Evolutionary conservation across 2,888 invertebrate genomes (phyloP), one percentile per base, ranked within the genome.

Genomic region (Nowickia ferox): DNA sequence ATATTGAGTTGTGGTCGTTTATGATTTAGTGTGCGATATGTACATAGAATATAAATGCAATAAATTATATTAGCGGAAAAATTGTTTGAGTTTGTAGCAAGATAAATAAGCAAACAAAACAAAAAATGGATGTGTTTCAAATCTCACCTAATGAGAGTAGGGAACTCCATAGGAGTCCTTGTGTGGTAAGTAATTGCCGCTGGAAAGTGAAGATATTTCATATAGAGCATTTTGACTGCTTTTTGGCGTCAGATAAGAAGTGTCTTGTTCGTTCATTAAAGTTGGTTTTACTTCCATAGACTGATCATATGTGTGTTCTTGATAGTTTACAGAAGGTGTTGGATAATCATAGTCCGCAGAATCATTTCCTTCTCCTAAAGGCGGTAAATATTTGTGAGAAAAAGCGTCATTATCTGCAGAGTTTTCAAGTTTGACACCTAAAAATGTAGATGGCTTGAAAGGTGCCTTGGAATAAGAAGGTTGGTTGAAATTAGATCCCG

Each of bases 381-480:
- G 88, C 8, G 88, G 78, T 75, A 89, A 72, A 69, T 89, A 90
- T 55, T 89, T 88, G 19, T 87, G 77, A 13, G 72, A 86, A 57
- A 88, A 87, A 55, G 87, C 85, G 83, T 87, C 87, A 72, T 84
- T 88, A 40, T 88, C 87, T 1, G 78, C 44, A 8, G 46, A 53
- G 1, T 84, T n/a, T 76, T 92, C 92, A 65, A 90, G 91, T 48
- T 90, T 91, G 78, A 90, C 90, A 5, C 92, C 92, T 48, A 92
- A 81, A 57, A 92, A 92, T 19, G 90, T 88, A 22, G 92, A 92
- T n/a, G 92, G 92, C 74, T 91, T 91, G 81, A 92, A 92, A 0
- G 92, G 92, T 0, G 90, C 90, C 80, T 91, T 89, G 0, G 90
- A 84, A 9, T 85, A 38, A 68, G 59, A 46, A 9, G 63, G 68